Conservation (phyloP, 1,140 invertebrate genomes). For the Nomia melanderi region DNA sequence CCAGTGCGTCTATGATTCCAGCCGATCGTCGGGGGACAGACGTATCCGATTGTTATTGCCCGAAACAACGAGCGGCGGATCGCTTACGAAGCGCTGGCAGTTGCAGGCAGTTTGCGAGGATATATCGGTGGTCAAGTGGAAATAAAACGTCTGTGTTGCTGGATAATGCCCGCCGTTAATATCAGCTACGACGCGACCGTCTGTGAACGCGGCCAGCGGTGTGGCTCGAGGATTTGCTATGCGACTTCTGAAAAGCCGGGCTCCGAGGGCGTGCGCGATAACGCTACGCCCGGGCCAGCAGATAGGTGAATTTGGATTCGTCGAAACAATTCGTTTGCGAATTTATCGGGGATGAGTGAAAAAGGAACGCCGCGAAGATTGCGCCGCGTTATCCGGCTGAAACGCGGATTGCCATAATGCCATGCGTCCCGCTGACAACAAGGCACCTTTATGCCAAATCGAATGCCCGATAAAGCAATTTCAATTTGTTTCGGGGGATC, state of each 20-base stretch:
- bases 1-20: not conserved
- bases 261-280: not conserved
- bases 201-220: not conserved
- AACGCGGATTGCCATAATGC: not conserved
- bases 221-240: conserved; percentile 11
- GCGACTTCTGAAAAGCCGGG: conserved; percentile 1
- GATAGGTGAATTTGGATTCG: not conserved
- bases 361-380: not conserved
- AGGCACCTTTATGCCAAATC: too few species aligned
- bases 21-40: not conserved
- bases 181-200: conserved; percentile 5
- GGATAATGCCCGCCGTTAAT: conserved; percentile 40
- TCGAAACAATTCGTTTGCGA: not conserved
- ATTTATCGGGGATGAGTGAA: not conserved
- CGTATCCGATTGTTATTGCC: conserved; percentile 23
- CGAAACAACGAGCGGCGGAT: not conserved
- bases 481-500: not conserved
- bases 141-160: conserved; percentile 42
- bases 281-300: not conserved
- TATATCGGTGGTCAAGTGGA: conserved; percentile 47
- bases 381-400: not conserved
- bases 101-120: conserved; percentile 33
- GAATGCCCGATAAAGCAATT: not conserved
- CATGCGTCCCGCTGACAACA: too few species aligned
- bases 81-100: conserved; percentile 28